Evolutionary conservation across 2,113 vertebrate genomes (phyloP).

Genomic region (Myotis yumanensis): DNA sequence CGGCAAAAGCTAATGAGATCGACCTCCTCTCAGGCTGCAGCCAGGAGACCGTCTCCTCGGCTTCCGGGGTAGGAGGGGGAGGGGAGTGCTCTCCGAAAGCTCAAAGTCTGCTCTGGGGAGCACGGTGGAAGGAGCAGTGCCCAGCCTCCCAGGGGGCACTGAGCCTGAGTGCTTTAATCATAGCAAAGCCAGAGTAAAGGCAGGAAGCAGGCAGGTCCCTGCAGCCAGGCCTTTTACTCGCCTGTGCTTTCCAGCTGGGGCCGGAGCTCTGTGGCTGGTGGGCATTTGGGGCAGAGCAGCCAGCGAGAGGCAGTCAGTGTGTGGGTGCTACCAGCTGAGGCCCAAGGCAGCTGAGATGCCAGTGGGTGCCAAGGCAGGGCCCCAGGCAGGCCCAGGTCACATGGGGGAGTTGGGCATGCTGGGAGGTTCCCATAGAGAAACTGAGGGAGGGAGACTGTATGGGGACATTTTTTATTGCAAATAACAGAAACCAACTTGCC

Average conservation of each 20-base stretch:
- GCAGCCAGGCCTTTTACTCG: not conserved
- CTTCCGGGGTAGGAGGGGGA: not conserved
- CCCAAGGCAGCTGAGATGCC: not conserved
- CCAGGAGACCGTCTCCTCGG: not conserved
- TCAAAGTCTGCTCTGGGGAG: not conserved
- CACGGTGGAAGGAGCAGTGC: not conserved
- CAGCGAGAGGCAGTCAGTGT: not conserved
- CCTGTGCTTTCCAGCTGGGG: not conserved
- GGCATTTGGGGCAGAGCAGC: not conserved
- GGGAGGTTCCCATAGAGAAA: not conserved
- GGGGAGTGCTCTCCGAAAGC: not conserved
- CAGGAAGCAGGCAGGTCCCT: not conserved
- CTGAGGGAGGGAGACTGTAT: not conserved
- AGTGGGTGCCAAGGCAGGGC: not conserved
- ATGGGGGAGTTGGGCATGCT: not conserved
- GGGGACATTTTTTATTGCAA: not conserved
- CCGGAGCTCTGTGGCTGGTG: not conserved
- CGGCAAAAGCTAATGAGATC: slow-evolving; percentile 28
- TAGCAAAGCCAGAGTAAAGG: not conserved
- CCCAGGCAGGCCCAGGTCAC: not conserved
- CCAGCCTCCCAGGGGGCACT: not conserved
- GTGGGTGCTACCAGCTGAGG: not conserved
- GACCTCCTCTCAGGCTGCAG: not conserved
- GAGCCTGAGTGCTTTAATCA: slow-evolving; percentile 59
- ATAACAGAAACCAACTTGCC: not conserved